Percentiles rank a stretch among this genome's conserved stretches.
Evolutionary conservation across 2,888 invertebrate genomes (phyloP).

Genomic region (Oscheius myriophilus): DNA sequence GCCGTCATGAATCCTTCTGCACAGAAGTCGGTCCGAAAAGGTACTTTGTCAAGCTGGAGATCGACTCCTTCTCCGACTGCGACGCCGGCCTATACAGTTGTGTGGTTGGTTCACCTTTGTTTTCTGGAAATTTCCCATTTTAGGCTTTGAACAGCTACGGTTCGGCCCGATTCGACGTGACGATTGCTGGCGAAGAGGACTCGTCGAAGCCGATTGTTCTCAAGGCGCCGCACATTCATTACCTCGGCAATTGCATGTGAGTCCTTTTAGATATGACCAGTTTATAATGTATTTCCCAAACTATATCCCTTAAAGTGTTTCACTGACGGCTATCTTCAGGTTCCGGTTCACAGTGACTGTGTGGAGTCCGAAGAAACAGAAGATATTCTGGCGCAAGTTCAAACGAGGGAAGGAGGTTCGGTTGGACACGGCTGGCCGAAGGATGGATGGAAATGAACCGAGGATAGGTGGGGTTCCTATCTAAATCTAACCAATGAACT

Average conservation of each 20-base stretch:
- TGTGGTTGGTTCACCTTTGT: background rate
- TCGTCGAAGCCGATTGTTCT: conserved; percentile 2
- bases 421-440: background rate
- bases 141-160: conserved; percentile 1
- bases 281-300: too few relatives aligned
- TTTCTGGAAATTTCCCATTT: background rate
- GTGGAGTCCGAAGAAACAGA: conserved; percentile 3
- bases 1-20: background rate
- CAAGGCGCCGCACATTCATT: conserved; percentile 3
- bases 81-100: conserved; percentile 7
- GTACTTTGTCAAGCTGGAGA: background rate
- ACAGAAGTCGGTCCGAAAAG: background rate
- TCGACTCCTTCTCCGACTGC: conserved; percentile 1
- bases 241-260: background rate
- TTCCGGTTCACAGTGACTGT: background rate
- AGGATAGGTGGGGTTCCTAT: background rate
- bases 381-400: background rate
- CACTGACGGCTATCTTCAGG: background rate
- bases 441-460: background rate
- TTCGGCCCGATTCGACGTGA: background rate
- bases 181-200: background rate
- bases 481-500: background rate
- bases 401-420: background rate
- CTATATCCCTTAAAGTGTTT: background rate
- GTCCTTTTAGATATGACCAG: background rate